Evolutionary conservation across 1,140 invertebrate genomes (phyloP), one percentile per base, ranked within the genome.

Genomic region (Drosophila sturtevanti): DNA sequence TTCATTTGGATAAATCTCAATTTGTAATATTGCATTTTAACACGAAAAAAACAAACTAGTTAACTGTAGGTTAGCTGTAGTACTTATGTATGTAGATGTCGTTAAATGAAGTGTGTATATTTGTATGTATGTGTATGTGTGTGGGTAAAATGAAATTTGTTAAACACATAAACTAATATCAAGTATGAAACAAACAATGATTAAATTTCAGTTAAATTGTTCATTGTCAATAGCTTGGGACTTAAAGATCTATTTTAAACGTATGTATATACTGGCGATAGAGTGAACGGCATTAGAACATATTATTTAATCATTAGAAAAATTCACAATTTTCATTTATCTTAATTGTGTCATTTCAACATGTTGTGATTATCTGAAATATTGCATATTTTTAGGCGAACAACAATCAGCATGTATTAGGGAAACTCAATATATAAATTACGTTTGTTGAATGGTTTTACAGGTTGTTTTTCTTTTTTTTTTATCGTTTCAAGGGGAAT

Each of bases 11-110:
- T 48, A 63, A 72, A 21, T 68, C 44, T 68, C 48, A 73, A 72
- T 51, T 38, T 72, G 11, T 52, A 67, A 66, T 63, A 63, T 67
- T 59, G 24, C 60, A 72, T 64, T 35, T 35, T 76, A 76, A 72
- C 64, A 76, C 68, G 63, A 72, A 65, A 60, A 63, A 60, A 63
- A 52, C 7, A 48, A 73, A 73, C 71, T 62, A 62, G 6, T 48
- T 27, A 61, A 24, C 18, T 37, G 22, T 16, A 14, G 59, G 9
- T 18, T 73, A 68, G 55, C 59, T 52, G 62, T 75, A 58, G 51
- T 71, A 67, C 38, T 60, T 64, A 24, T 63, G 35, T 66, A 16
- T 54, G 44, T 48, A 22, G 16, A 27, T n/a, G 27, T 66, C 48
- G 11, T 16, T 52, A 38, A 66, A 16, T 9, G n/a, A 9, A 16